Base-by-base conservation (phyloP, 2,113 vertebrate species). In the Bubo bubo region DNA sequence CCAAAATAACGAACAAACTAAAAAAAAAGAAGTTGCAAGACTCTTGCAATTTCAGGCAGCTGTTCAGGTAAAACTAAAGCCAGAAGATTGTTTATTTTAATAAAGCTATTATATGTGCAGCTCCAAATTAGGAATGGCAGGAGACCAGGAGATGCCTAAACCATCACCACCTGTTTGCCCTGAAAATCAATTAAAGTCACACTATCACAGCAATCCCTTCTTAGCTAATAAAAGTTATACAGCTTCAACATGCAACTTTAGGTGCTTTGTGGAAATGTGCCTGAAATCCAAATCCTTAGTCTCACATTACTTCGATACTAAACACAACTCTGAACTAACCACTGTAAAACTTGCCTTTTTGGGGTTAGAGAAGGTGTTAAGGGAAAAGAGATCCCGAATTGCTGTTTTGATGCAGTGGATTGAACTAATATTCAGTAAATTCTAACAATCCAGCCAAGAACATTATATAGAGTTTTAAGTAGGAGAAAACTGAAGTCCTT, bases 141-240 rank as follows among this genome's bases (percentile, higher is more conserved):
- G 83, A 93, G 96, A 93, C 97, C 45, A 90, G 89, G 95, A 75
- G 91, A 86, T 89, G 91, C 91, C 97, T 96, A 96, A 98, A 97
- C 86, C 90, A 96, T 97, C 97, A 93, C 95, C 97, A 98, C 95
- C 97, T 98, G 97, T 97, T 97, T 97, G 98, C 95, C 95, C 97
- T 94, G 95, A 97, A 98, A 97, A 97, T 98, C 97, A 98, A 97
- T 98, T 98, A 96, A 97, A 98, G 96, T 97, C 98, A 96, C 98
- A 97, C 97, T 91, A 95, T 94, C 97, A 72, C 88, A 95, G 95
- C 86, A 50, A 83, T 63, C 93, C 72, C 76, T 84, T 94, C 94
- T 96, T 83, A 94, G 94, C 97, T 96, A 97, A 97, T 98, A 97
- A 98, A 97, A 98, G 75, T 79, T 89, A 95, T 76, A 96, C 93